A percentile compares a stretch with the other conserved stretches of the same genome.
Conservation (phyloP, 2,113 vertebrate genomes). For the Salvelinus alpinus region DNA sequence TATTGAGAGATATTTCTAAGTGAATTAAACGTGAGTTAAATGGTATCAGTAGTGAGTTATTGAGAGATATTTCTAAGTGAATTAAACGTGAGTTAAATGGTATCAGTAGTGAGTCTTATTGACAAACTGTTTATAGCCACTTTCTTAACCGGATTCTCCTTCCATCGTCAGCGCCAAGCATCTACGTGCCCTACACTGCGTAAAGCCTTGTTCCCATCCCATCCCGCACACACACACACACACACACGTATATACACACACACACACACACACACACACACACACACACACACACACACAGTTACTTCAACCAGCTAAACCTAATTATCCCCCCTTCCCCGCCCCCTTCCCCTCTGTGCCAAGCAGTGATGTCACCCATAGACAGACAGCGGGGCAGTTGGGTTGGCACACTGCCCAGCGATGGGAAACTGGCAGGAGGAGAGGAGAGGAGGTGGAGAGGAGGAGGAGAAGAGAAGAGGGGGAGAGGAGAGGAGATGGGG, state of each 20-base stretch:
- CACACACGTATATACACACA: not conserved
- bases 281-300: constrained; percentile 5
- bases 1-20: too few species aligned
- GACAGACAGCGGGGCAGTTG: constrained; percentile 41
- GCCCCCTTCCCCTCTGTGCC: constrained; percentile 60
- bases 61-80: not conserved
- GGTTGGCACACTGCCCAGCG: constrained; percentile 60
- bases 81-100: too few species aligned
- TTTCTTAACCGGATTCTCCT: too few species aligned
- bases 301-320: constrained; percentile 65
- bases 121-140: constrained; percentile 38
- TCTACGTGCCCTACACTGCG: constrained; percentile 58
- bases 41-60: too few species aligned
- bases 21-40: too few species aligned
- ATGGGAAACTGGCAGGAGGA: constrained; percentile 21
- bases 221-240: not conserved
- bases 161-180: not conserved
- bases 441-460: not conserved
- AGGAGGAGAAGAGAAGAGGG: too few species aligned
- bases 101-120: constrained; percentile 48
- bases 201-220: constrained; percentile 46
- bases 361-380: constrained; percentile 75
- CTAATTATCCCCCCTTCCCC: constrained; percentile 67
- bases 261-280: too few species aligned
- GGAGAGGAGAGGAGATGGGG: too few species aligned